Evolutionary conservation across 2,113 vertebrate genomes (phyloP), one percentile per base, ranked within the genome.

Genomic region (Callocephalon fimbriatum): DNA sequence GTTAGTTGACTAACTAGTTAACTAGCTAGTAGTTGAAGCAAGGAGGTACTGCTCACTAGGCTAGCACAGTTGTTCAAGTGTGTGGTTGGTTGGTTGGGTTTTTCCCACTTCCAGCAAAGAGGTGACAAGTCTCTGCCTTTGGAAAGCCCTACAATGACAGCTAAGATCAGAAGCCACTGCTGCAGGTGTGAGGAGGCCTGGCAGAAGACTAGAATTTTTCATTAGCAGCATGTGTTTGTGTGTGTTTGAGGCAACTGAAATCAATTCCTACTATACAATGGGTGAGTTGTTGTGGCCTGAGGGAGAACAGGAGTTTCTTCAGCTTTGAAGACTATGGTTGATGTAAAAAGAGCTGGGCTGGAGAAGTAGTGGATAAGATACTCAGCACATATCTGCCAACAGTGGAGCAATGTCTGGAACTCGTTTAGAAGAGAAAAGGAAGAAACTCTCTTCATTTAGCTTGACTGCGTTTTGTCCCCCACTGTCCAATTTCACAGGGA

Each of bases 21-120:
- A 58, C 54, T 56, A n/a, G 9, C 32, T n/a, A 58, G 54, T 58
- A 58, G 31, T 13, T 56, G 37, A 58, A 50, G 2, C 27, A 53
- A 59, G 54, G n/a, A 86, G 37, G 20, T 22, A 21, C 38, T 6
- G 37, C 40, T 88, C n/a, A 61, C 29, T 17, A 25, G 35, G 25
- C 51, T 76, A 38, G 17, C 0, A 0, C 16, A 4, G 4, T 19
- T 75, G 22, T 26, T 6, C 25, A 11, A 10, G 4, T 12, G 3
- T 51, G 19, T 38, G 21, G 2, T 16, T 48, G 22, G 10, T 27
- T 70, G 42, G 7, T 18, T 63, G n/a, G 20, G 16, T 7, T 81
- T 91, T 77, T 67, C n/a, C 50, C 42, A 9, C 40, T 73, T 83
- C n/a, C n/a, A 35, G 20, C 27, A 50, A 67, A 70, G 37, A 74